Evolutionary conservation across 2,797 vertebrate species (phyloP).

Genomic region (Microhierax caerulescens): DNA sequence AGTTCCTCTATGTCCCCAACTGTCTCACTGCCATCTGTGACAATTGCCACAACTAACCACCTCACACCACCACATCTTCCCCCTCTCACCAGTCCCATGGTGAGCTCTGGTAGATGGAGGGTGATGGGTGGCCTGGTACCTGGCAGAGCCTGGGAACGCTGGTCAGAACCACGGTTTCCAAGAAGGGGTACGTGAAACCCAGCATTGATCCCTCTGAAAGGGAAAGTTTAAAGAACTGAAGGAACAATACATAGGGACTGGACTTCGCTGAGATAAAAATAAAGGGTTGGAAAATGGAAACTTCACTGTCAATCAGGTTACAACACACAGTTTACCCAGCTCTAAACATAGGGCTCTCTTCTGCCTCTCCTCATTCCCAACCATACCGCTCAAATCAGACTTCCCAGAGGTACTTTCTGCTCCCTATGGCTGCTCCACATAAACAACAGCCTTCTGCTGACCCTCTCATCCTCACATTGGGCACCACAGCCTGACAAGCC

Average conservation of each 20-base stretch:
- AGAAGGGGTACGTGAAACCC: accelerated
- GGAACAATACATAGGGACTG: not conserved
- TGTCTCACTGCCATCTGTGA: not conserved
- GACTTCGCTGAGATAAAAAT: not conserved
- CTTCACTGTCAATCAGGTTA: not conserved
- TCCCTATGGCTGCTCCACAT: not conserved
- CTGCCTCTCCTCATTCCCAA: not conserved
- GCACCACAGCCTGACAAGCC: not conserved
- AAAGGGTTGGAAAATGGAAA: not conserved
- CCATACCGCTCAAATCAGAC: not conserved
- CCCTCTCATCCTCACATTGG: not conserved
- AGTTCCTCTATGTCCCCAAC: not conserved
- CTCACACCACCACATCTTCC: not conserved
- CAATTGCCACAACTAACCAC: not conserved
- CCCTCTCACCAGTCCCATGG: no score
- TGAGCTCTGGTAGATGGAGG: not conserved
- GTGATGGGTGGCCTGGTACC: not conserved
- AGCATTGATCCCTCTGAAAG: not conserved
- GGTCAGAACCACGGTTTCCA: not conserved
- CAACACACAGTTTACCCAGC: not conserved
- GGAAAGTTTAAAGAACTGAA: not conserved
- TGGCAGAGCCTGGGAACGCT: accelerated
- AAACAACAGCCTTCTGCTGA: not conserved
- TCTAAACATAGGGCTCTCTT: not conserved
- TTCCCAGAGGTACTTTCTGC: not conserved